Evolutionary conservation across 2,888 invertebrate species (phyloP), one percentile per base, ranked within the genome.

Genomic region (Polyommatus iphigenia): DNA sequence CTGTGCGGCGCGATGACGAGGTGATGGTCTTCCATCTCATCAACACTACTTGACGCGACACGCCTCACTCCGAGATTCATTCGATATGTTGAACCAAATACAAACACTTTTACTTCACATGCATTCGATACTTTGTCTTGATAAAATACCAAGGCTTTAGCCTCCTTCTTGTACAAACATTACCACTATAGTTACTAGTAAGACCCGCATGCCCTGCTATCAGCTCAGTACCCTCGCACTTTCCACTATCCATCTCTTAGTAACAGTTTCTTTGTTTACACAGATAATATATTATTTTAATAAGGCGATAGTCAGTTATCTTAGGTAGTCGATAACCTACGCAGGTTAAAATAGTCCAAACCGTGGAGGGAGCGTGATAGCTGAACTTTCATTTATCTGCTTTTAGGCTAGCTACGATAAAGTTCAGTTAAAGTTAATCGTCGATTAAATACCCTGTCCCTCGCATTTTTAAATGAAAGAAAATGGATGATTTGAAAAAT

Each of bases 261-360:
- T 24, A 46, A 46, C 72, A 10, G n/a, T 72, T 36, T 41, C 3
- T 3, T 50, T 73, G 73, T 73, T 73, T 73, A 46, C 6, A 73
- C 73, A 41, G 73, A 73, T 73, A 46, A 29, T 73, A 24, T 73
- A 29, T 73, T 73, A 46, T 73, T 73, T 46, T 73, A 46, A 50
- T 36, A 36, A 73, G 24, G 72, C 50, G 73, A 73, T 73, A 73
- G 20, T 46, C 24, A 41, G 72, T 72, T 46, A 73, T 73, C 73
- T 73, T 24, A 73, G 73, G 73, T 73, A 73, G 10, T 10, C 46
- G 73, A 73, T 73, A 73, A 73, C 73, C 73, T 24, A 41, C 72
- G 50, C 71, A 36, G 71, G 36, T 71, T 29, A 71, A 18, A 71
- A 36, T 71, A 71, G 71, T n/a, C 71, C 29, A 29, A 18, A n/a